Percentiles rank a stretch among this genome's conserved stretches.
Conservation (phyloP, 2,797 vertebrate genomes). For the Brachymystax lenok region DNA sequence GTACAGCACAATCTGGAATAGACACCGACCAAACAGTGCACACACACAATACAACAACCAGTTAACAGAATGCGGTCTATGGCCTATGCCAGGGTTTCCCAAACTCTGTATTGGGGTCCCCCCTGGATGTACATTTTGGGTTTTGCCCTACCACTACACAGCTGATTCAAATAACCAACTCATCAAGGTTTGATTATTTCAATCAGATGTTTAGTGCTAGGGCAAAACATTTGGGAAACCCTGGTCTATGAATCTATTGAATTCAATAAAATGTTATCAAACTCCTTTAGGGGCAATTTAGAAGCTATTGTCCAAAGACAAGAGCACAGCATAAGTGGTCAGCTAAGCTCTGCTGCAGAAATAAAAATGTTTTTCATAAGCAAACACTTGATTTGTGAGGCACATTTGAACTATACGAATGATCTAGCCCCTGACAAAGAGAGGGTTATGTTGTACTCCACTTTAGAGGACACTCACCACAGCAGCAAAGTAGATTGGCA, state of each 20-base stretch:
- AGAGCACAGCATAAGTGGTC: background rate
- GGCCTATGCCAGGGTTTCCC: too few species aligned
- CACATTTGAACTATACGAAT: background rate
- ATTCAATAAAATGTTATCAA: background rate
- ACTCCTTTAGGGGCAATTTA: background rate
- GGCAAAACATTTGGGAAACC: too few species aligned
- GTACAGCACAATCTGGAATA: conserved; percentile 88
- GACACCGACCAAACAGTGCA: conserved; percentile 3
- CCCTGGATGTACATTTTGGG: background rate
- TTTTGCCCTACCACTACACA: background rate
- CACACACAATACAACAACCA: background rate
- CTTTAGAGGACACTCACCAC: conserved; percentile 81
- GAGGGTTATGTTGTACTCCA: background rate
- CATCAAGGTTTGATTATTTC: too few species aligned
- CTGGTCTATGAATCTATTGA: background rate
- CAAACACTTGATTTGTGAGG: background rate
- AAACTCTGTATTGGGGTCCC: too few species aligned
- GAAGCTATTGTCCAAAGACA: background rate
- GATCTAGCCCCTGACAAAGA: background rate
- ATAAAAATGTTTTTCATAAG: background rate
- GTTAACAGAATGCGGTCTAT: background rate
- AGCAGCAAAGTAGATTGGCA: conserved; percentile 99
- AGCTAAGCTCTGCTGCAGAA: background rate
- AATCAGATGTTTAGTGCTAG: too few species aligned
- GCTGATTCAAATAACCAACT: too few species aligned